Evolutionary conservation across 2,797 vertebrate species (phyloP).

Genomic region (Acipenser transmontanus): DNA sequence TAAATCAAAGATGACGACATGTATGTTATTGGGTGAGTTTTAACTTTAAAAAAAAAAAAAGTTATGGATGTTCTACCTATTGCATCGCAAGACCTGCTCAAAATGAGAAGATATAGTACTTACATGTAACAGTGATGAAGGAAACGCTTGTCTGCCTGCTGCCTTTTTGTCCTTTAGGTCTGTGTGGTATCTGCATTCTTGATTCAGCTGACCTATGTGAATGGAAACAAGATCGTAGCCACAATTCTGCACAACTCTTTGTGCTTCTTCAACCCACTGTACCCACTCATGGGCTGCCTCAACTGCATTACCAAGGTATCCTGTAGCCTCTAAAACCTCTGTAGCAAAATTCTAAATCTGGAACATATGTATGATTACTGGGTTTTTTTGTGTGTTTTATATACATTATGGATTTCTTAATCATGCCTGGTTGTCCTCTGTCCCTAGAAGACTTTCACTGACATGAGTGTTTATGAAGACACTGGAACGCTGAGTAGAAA

Average conservation of each 20-base stretch:
- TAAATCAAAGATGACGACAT: no score
- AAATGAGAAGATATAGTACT: no score
- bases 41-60: background rate
- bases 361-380: no score
- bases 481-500: constrained; percentile 53
- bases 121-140: background rate
- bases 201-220: constrained; percentile 54
- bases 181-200: constrained; percentile 61
- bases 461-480: constrained; percentile 41
- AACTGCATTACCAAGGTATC: constrained; percentile 64
- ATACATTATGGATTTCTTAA: background rate
- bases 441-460: constrained; percentile 53
- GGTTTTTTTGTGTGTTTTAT: no score
- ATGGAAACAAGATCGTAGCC: constrained; percentile 35
- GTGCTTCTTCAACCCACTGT: constrained; percentile 64
- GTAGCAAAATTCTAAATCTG: no score
- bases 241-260: constrained; percentile 52
- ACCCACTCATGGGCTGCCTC: constrained; percentile 68
- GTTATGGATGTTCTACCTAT: background rate
- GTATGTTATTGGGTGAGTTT: background rate
- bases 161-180: constrained; percentile 36
- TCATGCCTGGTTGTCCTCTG: background rate
- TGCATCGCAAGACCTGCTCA: no score
- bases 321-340: no score
- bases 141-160: background rate